Evolutionary conservation across 1,140 invertebrate genomes (phyloP), one percentile per base, ranked within the genome.

Genomic region (Diabrotica virgifera): DNA sequence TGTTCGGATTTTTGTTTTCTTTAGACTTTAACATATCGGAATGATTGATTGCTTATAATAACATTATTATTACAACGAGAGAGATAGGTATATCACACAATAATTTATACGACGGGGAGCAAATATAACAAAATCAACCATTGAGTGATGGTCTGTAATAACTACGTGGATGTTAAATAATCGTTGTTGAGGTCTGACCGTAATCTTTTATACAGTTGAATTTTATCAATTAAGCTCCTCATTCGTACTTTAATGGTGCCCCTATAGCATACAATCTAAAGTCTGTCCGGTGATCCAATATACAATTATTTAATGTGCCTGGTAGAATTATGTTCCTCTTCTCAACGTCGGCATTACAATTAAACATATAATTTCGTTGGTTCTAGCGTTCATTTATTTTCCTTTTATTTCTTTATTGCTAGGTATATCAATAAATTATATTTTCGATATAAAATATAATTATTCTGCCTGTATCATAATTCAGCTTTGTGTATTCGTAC

Each of bases 181-280:
- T 71, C 66, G 64, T 61, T 66, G 63, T 57, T 36, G 65, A 62
- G 55, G 24, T 63, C 61, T 56, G 65, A 51, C 63, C 63, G 52
- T 70, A 71, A 71, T 71, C 70, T 71, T 71, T 71, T 71, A 69
- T 71, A 71, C 61, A 67, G 68, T 63, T 71, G 70, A 71, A 71
- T 71, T 71, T 71, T 71, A 71, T 71, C 70, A 71, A 71, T 71
- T 71, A 71, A 59, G 63, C 54, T 71, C 66, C 66, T 59, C 67
- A 67, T 71, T 67, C 67, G 65, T 69, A 71, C 69, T 71, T 69
- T 71, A 69, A 71, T 69, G 65, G 63, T 64, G 63, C 60, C 63
- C 56, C 55, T 63, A 62, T 62, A 68, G 59, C 66, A 62, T 65
- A 66, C 69, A 68, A 70, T 70, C 68, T 66, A 56, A 66, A 60